These are phyloP conservation scores for Folsomia candida DNA, from an alignment of 2,888 invertebrate genomes.

Conservation along the genomic window DNA sequence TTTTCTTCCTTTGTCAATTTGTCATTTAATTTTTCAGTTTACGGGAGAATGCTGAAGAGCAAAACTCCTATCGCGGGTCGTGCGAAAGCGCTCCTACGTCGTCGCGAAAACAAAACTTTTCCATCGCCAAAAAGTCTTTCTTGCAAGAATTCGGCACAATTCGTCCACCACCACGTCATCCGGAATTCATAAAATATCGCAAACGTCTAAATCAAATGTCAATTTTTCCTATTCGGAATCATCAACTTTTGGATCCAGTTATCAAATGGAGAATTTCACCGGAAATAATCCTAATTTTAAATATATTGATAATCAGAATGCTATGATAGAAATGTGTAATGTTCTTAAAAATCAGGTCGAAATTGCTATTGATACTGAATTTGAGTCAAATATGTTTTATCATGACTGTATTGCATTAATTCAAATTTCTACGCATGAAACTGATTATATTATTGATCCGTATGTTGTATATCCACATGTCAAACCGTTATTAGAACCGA, in stretches of 20 bases:
- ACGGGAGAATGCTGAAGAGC: neutral
- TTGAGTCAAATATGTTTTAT: neutral
- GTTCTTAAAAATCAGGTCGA: neutral
- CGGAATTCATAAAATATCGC: neutral
- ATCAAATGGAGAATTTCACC: neutral
- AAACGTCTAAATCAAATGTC: neutral
- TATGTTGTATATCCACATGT: neutral
- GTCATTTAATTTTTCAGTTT: neutral
- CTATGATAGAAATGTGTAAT: neutral
- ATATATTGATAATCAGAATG: neutral
- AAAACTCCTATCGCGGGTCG: neutral
- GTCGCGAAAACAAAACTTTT: too few species aligned
- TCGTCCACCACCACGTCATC: neutral
- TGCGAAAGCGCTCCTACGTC: too few species aligned
- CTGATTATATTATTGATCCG: constrained; percentile 10
- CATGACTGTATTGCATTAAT: neutral
- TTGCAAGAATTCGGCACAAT: neutral
- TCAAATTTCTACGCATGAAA: neutral
- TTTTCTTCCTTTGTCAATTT: neutral
- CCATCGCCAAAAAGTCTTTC: neutral
- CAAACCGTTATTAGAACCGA: neutral
- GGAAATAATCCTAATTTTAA: neutral
- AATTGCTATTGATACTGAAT: constrained; percentile 9
- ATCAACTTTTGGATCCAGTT: neutral
- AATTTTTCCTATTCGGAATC: neutral